Evolutionary conservation across 2,888 invertebrate genomes (phyloP).

Genomic region (Pemphredon lugubris): DNA sequence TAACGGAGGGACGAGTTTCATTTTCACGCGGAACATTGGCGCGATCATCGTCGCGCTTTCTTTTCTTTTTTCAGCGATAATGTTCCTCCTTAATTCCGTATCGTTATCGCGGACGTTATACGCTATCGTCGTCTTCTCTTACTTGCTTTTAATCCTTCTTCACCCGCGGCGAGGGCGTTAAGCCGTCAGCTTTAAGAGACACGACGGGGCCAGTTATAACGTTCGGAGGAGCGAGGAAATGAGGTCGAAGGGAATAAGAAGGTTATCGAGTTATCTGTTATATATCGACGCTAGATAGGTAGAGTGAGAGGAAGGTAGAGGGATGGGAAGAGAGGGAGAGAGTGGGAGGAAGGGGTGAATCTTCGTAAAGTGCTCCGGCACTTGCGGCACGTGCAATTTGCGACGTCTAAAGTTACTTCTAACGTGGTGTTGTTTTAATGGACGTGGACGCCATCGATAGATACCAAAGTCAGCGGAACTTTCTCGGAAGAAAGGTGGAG

Average conservation of each 20-base stretch:
- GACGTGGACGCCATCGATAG: constrained; percentile 33
- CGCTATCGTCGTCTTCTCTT: background rate
- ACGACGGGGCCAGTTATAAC: constrained; percentile 52
- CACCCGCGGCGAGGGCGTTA: constrained; percentile 2
- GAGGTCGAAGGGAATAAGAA: constrained; percentile 62
- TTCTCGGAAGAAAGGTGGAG: constrained; percentile 4
- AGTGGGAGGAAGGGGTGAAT: background rate
- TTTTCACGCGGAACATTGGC: constrained; percentile 11
- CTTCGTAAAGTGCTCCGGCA: constrained; percentile 47
- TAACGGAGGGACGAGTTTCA: constrained; percentile 10
- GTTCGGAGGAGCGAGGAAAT: constrained; percentile 44
- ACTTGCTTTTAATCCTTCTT: constrained; percentile 28
- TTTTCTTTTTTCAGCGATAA: constrained; percentile 3
- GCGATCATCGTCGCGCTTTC: background rate
- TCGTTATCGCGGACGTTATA: constrained; percentile 14
- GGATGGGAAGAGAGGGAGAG: constrained; percentile 17
- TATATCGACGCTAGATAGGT: constrained; percentile 53
- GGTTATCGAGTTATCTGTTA: constrained; percentile 64
- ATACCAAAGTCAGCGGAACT: constrained; percentile 37
- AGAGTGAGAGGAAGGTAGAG: too few relatives aligned
- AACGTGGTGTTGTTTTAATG: constrained; percentile 50
- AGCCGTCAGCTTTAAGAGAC: constrained; percentile 53
- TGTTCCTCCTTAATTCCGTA: constrained; percentile 7
- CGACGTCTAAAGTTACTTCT: constrained; percentile 58
- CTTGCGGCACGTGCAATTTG: constrained; percentile 62